These are phyloP conservation scores for Armadillidium nasatum DNA, from an alignment of 1,140 invertebrate genomes.

Conservation along the genomic window DNA sequence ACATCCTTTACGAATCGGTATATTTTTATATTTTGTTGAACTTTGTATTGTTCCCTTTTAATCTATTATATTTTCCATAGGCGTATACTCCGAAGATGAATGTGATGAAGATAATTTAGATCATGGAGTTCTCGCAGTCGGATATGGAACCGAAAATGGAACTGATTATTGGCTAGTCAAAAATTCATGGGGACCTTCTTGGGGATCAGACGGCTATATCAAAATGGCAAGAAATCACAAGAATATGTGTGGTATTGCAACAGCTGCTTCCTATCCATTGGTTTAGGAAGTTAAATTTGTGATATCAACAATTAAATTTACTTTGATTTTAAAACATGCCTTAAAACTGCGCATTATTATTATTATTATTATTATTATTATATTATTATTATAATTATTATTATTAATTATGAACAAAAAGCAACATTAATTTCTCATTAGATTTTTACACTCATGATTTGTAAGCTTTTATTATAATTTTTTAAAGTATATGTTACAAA, in stretches of 20 bases:
- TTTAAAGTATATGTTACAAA: no score
- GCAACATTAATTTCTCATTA: no score
- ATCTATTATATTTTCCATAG: slow-evolving; percentile 48
- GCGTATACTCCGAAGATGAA: slow-evolving; percentile 63
- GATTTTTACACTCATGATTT: no score
- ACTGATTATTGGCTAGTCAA: slow-evolving; percentile 59
- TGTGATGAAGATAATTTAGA: slow-evolving; percentile 67
- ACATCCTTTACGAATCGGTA: no score
- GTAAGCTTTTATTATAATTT: no score
- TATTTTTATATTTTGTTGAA: background rate
- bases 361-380: background rate
- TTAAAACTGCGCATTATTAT: background rate
- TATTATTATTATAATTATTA: background rate
- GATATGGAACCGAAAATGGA: slow-evolving; percentile 47
- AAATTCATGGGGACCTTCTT: slow-evolving; percentile 51
- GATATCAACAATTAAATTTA: no score
- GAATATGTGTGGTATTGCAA: slow-evolving; percentile 49
- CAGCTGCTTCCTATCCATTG: slow-evolving; percentile 43
- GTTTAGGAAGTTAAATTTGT: slow-evolving; percentile 32
- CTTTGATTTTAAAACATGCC: background rate
- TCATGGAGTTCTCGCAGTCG: slow-evolving; percentile 49
- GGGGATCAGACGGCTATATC: slow-evolving; percentile 58
- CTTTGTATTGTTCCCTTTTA: background rate
- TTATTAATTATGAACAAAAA: no score
- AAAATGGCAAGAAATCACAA: slow-evolving; percentile 53